A percentile compares a stretch with the other conserved stretches of the same genome.
These are phyloP conservation scores for Oreochromis mossambicus DNA, from an alignment of 2,797 vertebrate genomes.

Conservation along the genomic window DNA sequence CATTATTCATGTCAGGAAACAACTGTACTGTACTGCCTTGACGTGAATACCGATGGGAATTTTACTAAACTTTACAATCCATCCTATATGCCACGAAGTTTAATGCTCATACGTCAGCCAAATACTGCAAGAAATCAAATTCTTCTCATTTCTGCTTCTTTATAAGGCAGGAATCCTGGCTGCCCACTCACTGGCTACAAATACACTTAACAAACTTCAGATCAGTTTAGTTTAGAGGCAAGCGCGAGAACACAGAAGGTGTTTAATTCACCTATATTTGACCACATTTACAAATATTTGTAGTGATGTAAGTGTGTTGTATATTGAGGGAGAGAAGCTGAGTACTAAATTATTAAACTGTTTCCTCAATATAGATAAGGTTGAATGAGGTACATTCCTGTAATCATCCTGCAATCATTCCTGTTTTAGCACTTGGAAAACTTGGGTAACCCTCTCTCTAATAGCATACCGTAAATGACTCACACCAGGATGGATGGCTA, in stretches of 20 bases:
- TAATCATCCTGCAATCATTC: conserved; percentile 1
- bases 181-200: neutral
- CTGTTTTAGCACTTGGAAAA: conserved; percentile 41
- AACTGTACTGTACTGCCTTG: neutral
- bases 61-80: neutral
- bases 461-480: conserved; percentile 64
- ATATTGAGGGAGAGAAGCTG: neutral
- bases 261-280: neutral
- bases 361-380: neutral
- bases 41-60: neutral
- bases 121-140: neutral
- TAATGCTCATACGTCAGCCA: neutral
- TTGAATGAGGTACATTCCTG: neutral
- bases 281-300: neutral
- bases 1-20: neutral
- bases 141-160: neutral
- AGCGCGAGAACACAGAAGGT: neutral
- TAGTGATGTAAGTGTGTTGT: neutral
- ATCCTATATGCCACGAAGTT: neutral
- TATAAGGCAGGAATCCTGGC: neutral
- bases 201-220: neutral
- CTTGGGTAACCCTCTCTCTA: conserved; percentile 41
- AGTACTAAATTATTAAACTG: neutral
- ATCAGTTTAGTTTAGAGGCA: neutral
- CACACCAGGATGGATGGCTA: conserved; percentile 46